phyloP scores from a whole-genome alignment of 2,888 invertebrate genomes.

The Pimpla rufipes region DNA sequence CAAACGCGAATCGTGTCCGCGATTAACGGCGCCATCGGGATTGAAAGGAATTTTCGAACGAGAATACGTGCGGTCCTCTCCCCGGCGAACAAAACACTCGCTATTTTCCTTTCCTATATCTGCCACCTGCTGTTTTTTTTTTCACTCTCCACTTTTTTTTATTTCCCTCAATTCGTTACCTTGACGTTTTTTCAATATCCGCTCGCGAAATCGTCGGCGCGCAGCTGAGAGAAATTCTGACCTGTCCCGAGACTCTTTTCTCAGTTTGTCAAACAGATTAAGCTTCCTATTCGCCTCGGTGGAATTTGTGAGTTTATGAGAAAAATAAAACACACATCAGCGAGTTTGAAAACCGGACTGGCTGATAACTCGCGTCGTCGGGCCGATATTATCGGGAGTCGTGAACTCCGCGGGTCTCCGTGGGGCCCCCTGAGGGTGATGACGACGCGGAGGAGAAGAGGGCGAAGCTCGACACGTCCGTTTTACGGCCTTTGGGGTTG shows the following conservation, averaged over 20 bases:
- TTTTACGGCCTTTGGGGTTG: slow-evolving; percentile 57
- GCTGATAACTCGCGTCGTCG: slow-evolving; percentile 19
- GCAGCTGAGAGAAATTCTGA: neutral
- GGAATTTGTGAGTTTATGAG: neutral
- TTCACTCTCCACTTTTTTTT: neutral
- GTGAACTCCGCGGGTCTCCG: slow-evolving; percentile 33
- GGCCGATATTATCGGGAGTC: slow-evolving; percentile 29
- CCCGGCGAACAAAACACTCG: slow-evolving; percentile 11
- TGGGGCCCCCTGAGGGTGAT: slow-evolving; percentile 41
- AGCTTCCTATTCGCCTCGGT: no score
- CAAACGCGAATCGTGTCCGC: slow-evolving; percentile 42
- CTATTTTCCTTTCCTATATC: slow-evolving; percentile 1
- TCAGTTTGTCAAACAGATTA: neutral
- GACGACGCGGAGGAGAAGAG: slow-evolving; percentile 23
- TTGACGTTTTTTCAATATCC: neutral
- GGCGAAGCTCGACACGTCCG: slow-evolving; percentile 56
- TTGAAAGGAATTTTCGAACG: slow-evolving; percentile 45
- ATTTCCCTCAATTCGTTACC: neutral
- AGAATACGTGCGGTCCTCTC: slow-evolving; percentile 19
- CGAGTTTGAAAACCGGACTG: neutral
- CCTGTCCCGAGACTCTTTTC: neutral
- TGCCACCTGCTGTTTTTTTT: neutral
- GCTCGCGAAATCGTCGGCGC: neutral
- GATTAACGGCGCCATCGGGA: slow-evolving; percentile 47
- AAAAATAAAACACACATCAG: neutral